A percentile compares a stretch with the other conserved stretches of the same genome.
These are phyloP conservation scores for Pterocles orientalis DNA, from an alignment of 2,113 vertebrate genomes.

Conservation along the genomic window DNA sequence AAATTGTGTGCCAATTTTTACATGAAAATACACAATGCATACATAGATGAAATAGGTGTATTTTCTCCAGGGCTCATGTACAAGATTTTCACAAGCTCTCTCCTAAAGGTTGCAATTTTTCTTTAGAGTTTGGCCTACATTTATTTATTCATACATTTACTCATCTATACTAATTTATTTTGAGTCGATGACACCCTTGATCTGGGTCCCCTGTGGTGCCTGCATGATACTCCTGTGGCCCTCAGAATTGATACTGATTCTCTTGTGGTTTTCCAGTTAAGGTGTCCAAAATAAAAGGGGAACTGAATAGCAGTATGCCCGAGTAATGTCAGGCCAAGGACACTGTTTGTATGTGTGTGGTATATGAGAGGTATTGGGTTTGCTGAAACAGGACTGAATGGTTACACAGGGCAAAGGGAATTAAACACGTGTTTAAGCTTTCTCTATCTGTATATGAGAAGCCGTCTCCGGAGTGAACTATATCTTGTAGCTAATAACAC, in stretches of 20 bases:
- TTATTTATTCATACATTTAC: background rate
- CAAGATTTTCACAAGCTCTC: background rate
- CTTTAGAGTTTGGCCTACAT: background rate
- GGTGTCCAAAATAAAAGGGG: background rate
- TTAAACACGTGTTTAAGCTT: background rate
- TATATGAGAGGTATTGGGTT: background rate
- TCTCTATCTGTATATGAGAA: background rate
- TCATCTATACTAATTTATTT: background rate
- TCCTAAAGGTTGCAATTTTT: background rate
- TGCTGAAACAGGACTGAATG: background rate
- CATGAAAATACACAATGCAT: background rate
- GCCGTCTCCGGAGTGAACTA: background rate
- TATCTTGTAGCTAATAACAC: background rate
- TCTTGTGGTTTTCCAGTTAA: background rate
- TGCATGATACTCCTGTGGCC: background rate
- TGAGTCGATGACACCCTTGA: background rate
- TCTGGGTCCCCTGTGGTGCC: background rate
- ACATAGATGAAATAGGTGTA: background rate
- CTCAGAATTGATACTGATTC: background rate
- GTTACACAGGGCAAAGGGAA: background rate
- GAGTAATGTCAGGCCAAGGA: background rate
- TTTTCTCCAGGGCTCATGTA: background rate
- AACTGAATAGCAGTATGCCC: background rate
- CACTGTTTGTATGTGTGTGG: background rate
- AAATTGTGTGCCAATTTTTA: background rate